phyloP scores from a whole-genome alignment of 2,797 vertebrate genomes.

The Sardinella longiceps region DNA sequence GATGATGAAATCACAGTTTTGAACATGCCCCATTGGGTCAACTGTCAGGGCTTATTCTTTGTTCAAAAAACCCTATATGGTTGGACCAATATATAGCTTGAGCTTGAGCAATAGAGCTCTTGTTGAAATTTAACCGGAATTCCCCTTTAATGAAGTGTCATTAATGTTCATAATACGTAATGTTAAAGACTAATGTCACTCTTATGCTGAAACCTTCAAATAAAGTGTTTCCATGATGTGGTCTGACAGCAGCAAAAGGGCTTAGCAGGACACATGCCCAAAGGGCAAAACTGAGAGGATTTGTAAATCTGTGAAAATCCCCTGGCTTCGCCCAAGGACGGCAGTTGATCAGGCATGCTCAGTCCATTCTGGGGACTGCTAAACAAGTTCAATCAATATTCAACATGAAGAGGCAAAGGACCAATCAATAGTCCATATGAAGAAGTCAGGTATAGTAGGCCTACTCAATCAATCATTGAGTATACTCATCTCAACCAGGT shows the following conservation, averaged over 20 bases:
- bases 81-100: too few species aligned
- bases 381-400: not conserved
- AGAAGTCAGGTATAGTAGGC: not conserved
- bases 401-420: not conserved
- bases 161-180: too few species aligned
- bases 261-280: not conserved
- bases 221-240: too few species aligned
- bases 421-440: not conserved
- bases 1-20: too few species aligned
- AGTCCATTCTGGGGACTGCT: not conserved
- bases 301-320: not conserved
- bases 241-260: slow-evolving; percentile 13
- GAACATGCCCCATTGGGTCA: too few species aligned
- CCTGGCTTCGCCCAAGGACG: not conserved
- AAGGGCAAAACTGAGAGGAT: not conserved
- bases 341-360: not conserved
- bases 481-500: not conserved
- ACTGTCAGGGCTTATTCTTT: too few species aligned
- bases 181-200: too few species aligned
- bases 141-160: too few species aligned
- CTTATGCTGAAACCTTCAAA: too few species aligned
- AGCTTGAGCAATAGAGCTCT: too few species aligned
- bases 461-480: not conserved
- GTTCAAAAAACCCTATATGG: too few species aligned
- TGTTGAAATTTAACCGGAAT: too few species aligned